These are phyloP conservation scores for Meiosimyza decipiens DNA, from an alignment of 2,888 invertebrate species.

Conservation along the genomic window DNA sequence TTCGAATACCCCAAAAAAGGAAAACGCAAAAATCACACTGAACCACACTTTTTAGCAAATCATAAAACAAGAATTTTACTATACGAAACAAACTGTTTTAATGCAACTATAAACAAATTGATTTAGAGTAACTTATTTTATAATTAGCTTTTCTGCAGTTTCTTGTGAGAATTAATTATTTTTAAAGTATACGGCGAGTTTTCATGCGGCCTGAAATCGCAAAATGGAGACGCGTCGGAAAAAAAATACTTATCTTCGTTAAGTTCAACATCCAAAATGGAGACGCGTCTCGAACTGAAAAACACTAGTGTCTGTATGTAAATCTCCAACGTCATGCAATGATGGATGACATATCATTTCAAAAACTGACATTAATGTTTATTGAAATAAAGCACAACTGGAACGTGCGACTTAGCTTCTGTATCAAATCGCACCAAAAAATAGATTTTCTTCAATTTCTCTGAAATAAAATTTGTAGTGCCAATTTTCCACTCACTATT, in stretches of 20 bases:
- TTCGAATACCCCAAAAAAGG: not conserved
- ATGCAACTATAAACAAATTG: not conserved
- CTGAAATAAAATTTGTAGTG: too few relatives aligned
- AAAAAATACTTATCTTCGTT: not conserved
- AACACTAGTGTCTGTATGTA: too few relatives aligned
- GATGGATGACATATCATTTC: too few relatives aligned
- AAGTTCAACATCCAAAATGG: too few relatives aligned
- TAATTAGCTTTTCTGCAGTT: conserved; percentile 35
- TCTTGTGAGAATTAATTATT: conserved; percentile 37
- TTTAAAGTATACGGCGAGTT: conserved; percentile 40
- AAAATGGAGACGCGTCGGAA: conserved; percentile 53
- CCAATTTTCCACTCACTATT: too few relatives aligned
- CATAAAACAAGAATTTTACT: not conserved
- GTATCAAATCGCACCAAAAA: too few relatives aligned
- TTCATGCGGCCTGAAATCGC: conserved; percentile 52
- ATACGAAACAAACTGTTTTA: not conserved
- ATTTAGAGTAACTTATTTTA: not conserved
- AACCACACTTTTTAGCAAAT: not conserved
- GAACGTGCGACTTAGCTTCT: too few relatives aligned
- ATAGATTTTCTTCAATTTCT: too few relatives aligned
- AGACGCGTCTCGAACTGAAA: too few relatives aligned
- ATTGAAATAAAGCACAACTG: too few relatives aligned
- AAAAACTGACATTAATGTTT: too few relatives aligned
- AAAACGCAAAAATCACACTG: conserved; percentile 3
- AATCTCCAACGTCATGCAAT: too few relatives aligned